These are phyloP conservation scores for Nomada flava DNA, from an alignment of 2,888 invertebrate species.

Conservation along the genomic window DNA sequence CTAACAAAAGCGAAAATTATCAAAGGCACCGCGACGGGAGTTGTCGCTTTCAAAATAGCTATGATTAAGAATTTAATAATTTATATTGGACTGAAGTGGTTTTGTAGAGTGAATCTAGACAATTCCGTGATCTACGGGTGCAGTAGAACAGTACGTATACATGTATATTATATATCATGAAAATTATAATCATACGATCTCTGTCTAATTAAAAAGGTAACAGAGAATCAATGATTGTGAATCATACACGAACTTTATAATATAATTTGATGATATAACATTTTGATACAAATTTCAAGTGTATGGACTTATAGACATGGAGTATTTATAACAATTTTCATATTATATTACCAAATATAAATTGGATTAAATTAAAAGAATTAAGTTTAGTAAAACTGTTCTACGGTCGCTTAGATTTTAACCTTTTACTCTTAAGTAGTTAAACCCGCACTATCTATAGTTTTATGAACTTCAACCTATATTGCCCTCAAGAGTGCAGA, in stretches of 20 bases:
- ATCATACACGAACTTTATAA: too few species aligned
- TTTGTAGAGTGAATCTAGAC: background rate
- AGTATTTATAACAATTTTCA: background rate
- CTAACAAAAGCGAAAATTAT: constrained; percentile 58
- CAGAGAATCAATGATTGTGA: too few species aligned
- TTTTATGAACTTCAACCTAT: constrained; percentile 17
- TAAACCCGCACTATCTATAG: constrained; percentile 1
- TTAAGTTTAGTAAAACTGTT: background rate
- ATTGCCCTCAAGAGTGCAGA: constrained; percentile 16
- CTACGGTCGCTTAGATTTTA: background rate
- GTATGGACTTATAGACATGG: too few species aligned
- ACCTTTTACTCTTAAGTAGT: background rate
- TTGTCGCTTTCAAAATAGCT: constrained; percentile 24
- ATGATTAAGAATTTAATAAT: constrained; percentile 24
- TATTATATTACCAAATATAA: background rate
- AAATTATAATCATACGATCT: too few species aligned
- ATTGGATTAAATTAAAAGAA: background rate
- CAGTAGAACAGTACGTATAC: too few species aligned
- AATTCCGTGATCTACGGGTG: too few species aligned
- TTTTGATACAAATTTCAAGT: too few species aligned
- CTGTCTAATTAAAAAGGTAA: too few species aligned
- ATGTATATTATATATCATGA: too few species aligned
- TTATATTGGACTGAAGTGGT: background rate
- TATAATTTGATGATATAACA: too few species aligned
- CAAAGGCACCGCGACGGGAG: constrained; percentile 26